These are phyloP conservation scores for Saxidomus purpurata DNA, from an alignment of 1,140 invertebrate species.

Conservation along the genomic window DNA sequence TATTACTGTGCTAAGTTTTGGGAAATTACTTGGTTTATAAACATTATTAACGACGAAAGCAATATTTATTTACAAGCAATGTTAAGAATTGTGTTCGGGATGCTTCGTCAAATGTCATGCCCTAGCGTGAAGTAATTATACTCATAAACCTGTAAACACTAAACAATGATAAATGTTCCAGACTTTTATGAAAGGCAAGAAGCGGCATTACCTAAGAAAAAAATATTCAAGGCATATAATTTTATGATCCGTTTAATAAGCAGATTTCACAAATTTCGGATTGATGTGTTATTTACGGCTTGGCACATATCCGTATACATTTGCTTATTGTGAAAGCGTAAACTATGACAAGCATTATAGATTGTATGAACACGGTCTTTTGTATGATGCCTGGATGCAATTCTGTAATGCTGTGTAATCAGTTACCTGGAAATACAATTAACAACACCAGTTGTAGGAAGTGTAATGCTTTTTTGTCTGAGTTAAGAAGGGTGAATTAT, in stretches of 20 bases:
- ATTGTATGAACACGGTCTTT: not conserved
- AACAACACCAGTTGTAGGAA: not conserved
- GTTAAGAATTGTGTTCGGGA: not conserved
- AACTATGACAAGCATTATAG: not conserved
- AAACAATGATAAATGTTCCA: not conserved
- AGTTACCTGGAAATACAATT: slow-evolving; percentile 24
- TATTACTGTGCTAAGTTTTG: not conserved
- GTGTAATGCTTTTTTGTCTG: not conserved
- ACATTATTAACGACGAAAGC: not conserved
- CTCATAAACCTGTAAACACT: not conserved
- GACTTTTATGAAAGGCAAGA: not conserved
- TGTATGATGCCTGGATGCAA: not conserved
- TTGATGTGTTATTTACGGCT: slow-evolving; percentile 1
- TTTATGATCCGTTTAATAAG: not conserved
- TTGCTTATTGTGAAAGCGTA: not conserved
- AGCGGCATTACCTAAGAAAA: not conserved
- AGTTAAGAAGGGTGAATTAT: not conserved
- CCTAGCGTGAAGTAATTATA: not conserved
- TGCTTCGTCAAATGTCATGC: not conserved
- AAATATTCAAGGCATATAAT: not conserved
- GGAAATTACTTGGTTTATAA: not conserved
- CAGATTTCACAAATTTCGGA: not conserved
- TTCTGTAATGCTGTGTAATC: not conserved
- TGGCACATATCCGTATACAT: not conserved
- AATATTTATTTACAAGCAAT: not conserved